Conservation (phyloP, 1,140 invertebrate species). For the Polypedilum pembai region DNA sequence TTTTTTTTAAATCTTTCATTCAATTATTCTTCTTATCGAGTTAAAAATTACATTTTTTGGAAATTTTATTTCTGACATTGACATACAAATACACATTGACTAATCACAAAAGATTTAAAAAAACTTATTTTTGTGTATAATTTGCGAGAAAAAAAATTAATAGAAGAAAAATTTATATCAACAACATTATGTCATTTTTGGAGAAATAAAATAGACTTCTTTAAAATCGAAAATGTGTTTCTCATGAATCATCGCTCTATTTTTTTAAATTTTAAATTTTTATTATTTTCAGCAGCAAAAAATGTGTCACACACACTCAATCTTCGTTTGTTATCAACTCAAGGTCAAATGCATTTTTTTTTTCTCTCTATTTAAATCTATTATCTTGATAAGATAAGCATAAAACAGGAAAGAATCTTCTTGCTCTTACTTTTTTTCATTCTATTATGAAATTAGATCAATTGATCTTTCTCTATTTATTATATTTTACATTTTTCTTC, state of each 20-base stretch:
- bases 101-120: neutral
- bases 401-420: too few species aligned
- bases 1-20: slow-evolving; percentile 1
- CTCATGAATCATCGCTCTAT: slow-evolving; percentile 20
- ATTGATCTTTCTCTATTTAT: too few species aligned
- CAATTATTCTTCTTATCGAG: too few species aligned
- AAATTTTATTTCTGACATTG: slow-evolving; percentile 8
- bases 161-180: slow-evolving; percentile 31
- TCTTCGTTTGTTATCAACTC: neutral
- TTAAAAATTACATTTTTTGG: too few species aligned
- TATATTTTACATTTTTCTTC: too few species aligned
- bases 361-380: neutral
- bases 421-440: too few species aligned
- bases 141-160: slow-evolving; percentile 21
- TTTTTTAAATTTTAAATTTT: slow-evolving; percentile 22
- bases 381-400: neutral
- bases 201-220: slow-evolving; percentile 12
- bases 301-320: slow-evolving; percentile 19
- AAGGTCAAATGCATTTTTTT: neutral
- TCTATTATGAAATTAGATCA: too few species aligned
- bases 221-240: slow-evolving; percentile 28
- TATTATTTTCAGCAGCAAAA: slow-evolving; percentile 29
- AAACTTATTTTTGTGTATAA: neutral
- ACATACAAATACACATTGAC: neutral
- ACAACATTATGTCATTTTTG: slow-evolving; percentile 31